Evolutionary conservation across 2,797 vertebrate genomes (phyloP).

Genomic region (Aplochiton taeniatus): DNA sequence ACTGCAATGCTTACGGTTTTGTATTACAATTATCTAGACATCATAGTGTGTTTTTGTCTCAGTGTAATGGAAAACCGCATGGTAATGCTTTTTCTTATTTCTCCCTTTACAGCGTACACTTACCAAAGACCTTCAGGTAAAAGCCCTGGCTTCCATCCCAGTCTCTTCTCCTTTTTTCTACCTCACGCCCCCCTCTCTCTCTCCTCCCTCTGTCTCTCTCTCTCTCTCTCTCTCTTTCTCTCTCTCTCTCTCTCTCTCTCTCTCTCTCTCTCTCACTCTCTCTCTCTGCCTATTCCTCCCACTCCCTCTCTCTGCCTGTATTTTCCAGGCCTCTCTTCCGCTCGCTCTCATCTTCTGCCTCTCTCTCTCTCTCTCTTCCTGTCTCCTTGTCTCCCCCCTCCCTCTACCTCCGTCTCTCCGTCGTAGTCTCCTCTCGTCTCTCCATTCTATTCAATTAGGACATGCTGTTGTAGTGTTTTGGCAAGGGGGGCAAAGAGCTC

Average conservation of each 20-base stretch:
- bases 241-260: not conserved
- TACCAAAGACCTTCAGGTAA: constrained; percentile 90
- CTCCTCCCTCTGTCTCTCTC: not conserved
- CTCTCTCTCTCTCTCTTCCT: constrained; percentile 7
- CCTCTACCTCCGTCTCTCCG: constrained; percentile 33
- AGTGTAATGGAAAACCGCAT: not conserved
- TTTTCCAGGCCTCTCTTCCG: not conserved
- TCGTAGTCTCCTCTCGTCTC: constrained; percentile 60
- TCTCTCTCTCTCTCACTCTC: constrained; percentile 14
- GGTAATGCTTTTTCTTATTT: not conserved
- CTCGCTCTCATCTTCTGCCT: constrained; percentile 2
- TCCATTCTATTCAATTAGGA: constrained; percentile 59
- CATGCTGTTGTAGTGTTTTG: constrained; percentile 65
- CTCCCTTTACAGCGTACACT: constrained; percentile 85
- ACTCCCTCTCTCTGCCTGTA: not conserved
- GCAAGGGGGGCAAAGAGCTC: constrained; percentile 63
- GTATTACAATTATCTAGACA: not conserved
- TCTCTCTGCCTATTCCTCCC: not conserved
- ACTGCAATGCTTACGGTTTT: too few species aligned
- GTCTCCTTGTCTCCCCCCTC: constrained; percentile 9
- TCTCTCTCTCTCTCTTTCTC: not conserved
- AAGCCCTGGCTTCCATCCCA: constrained; percentile 19
- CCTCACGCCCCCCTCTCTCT: not conserved
- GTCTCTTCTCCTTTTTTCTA: not conserved
- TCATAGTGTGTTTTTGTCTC: not conserved